phyloP scores from a whole-genome alignment of 1,140 invertebrate species.

The Ceratina japonica region DNA sequence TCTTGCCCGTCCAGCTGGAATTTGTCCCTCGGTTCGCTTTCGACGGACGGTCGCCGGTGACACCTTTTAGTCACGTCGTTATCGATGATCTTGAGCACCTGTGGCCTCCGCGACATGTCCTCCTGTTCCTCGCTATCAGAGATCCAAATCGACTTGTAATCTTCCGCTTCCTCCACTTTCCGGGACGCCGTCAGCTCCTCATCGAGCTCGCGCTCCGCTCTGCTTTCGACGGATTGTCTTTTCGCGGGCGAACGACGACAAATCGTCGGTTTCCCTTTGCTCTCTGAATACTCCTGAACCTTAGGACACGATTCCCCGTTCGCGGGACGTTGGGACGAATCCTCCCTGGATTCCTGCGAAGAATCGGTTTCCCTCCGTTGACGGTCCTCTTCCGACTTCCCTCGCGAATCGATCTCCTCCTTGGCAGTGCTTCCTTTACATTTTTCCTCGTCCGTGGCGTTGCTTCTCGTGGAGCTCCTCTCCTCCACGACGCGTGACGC shows the following conservation, averaged over 20 bases:
- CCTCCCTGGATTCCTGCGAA: background rate
- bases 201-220: slow-evolving; percentile 36
- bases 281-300: slow-evolving; percentile 4
- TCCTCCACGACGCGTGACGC: slow-evolving; percentile 13
- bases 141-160: slow-evolving; percentile 74
- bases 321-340: background rate
- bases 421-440: slow-evolving; percentile 51
- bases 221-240: slow-evolving; percentile 17
- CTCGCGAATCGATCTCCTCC: slow-evolving; percentile 39
- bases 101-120: slow-evolving; percentile 77
- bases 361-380: background rate
- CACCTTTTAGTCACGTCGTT: slow-evolving; percentile 72
- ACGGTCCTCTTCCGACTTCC: background rate
- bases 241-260: background rate
- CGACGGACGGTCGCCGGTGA: slow-evolving; percentile 22
- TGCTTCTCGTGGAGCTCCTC: slow-evolving; percentile 41
- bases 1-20: background rate
- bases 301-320: background rate
- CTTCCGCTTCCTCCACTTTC: slow-evolving; percentile 67
- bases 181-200: slow-evolving; percentile 46
- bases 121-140: slow-evolving; percentile 69
- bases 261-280: slow-evolving; percentile 1
- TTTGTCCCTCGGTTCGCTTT: slow-evolving; percentile 18
- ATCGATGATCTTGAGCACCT: slow-evolving; percentile 75
- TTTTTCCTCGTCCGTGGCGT: slow-evolving; percentile 67